Conservation (phyloP, 92 coral and sea anemone genomes). For the Virgularia gustaviana region DNA sequence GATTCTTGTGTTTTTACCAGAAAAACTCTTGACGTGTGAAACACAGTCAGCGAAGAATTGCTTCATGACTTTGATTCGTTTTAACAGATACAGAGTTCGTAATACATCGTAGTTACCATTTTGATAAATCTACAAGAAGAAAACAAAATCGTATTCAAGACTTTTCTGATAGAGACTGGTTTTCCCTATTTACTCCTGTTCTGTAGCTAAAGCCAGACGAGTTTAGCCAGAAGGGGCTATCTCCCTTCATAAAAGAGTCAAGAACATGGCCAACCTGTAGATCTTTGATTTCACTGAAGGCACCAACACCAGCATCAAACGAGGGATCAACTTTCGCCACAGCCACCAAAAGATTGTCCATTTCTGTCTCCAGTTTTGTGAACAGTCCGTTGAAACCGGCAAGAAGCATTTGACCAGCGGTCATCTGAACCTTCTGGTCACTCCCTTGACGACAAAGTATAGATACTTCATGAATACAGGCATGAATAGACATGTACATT, state of each 20-base stretch:
- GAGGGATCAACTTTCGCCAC: conserved; percentile 56
- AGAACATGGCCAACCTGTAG: conserved; percentile 51
- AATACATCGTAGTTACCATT: conserved; percentile 7
- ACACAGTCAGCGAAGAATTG: conserved; percentile 73
- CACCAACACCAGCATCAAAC: conserved; percentile 54
- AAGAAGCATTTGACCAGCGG: conserved; percentile 97
- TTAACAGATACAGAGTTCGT: conserved; percentile 67
- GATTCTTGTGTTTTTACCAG: too few relatives aligned
- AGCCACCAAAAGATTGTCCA: conserved; percentile 62
- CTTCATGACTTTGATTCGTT: conserved; percentile 77
- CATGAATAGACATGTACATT: too few relatives aligned
- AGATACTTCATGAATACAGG: too few relatives aligned
- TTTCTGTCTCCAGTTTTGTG: conserved; percentile 88
- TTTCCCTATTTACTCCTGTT: too few relatives aligned
- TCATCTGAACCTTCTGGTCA: conserved; percentile 56
- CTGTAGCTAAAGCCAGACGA: neutral
- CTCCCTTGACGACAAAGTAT: neutral
- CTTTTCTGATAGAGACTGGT: too few relatives aligned
- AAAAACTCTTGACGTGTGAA: neutral
- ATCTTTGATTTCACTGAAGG: conserved; percentile 71
- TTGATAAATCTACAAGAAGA: conserved; percentile 26
- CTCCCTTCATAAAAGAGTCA: too few relatives aligned
- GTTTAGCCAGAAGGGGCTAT: neutral
- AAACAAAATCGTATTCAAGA: too few relatives aligned
- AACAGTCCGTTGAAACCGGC: conserved; percentile 96